These are phyloP conservation scores for Pachydiplax longipennis DNA, from an alignment of 2,888 invertebrate species.

Conservation along the genomic window DNA sequence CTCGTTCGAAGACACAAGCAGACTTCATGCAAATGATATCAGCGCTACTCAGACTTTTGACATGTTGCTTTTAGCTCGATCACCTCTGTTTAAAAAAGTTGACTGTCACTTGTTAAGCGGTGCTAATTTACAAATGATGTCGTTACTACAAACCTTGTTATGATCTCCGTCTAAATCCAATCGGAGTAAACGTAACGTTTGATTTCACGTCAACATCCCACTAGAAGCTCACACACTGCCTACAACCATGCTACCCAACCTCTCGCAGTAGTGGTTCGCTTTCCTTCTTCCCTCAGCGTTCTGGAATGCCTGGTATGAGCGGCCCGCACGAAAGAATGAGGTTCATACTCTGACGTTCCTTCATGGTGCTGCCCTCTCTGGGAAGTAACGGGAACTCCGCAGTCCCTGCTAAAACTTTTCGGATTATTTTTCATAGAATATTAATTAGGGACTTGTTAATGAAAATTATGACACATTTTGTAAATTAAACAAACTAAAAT, in stretches of 20 bases:
- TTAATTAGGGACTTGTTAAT: background rate
- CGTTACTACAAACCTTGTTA: background rate
- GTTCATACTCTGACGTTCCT: background rate
- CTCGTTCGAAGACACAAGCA: background rate
- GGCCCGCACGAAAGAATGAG: slow-evolving; percentile 28
- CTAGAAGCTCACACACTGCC: background rate
- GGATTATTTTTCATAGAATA: background rate
- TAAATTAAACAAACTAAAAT: no score
- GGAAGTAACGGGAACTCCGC: background rate
- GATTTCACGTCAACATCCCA: slow-evolving; percentile 7
- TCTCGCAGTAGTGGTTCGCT: background rate
- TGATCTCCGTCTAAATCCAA: background rate
- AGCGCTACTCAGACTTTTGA: background rate
- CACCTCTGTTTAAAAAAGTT: background rate
- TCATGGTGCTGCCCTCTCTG: slow-evolving; percentile 30
- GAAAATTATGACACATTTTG: background rate
- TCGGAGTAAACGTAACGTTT: background rate
- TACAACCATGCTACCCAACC: slow-evolving; percentile 1
- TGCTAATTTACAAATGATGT: background rate
- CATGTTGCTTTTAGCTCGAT: background rate
- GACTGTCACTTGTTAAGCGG: background rate
- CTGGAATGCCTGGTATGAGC: slow-evolving; percentile 37
- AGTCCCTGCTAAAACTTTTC: background rate
- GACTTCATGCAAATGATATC: background rate
- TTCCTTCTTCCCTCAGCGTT: slow-evolving; percentile 12